Evolutionary conservation across 92 coral and sea anemone genomes (phyloP).

Genomic region (Palythoa heliodiscus): DNA sequence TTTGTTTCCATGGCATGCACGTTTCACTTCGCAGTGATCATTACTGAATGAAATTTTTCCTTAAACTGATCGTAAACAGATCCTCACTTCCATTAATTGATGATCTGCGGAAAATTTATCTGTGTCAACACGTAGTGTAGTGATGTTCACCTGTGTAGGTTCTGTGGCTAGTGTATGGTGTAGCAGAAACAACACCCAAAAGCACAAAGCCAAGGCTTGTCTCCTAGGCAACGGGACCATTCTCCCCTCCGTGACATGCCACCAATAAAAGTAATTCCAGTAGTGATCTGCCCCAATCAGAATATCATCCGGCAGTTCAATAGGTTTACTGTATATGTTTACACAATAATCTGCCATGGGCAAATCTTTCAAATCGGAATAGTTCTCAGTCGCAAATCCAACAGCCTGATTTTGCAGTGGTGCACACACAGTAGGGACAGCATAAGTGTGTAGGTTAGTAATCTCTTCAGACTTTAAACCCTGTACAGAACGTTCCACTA

Average conservation of each 20-base stretch:
- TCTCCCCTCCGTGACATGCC: slow-evolving; percentile 23
- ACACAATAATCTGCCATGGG: slow-evolving; percentile 9
- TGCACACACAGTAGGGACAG: slow-evolving; percentile 24
- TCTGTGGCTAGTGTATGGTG: slow-evolving; percentile 4
- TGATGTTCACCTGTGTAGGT: slow-evolving; percentile 15
- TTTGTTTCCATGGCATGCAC: slow-evolving; percentile 63
- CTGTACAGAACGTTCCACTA: slow-evolving; percentile 19
- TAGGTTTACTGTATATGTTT: neutral
- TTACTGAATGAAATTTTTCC: slow-evolving; percentile 46
- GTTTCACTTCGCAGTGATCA: slow-evolving; percentile 52
- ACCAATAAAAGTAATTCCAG: slow-evolving; percentile 20
- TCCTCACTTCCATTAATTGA: neutral
- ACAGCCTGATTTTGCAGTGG: slow-evolving; percentile 30
- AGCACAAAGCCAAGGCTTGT: slow-evolving; percentile 27
- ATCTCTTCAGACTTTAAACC: slow-evolving; percentile 23
- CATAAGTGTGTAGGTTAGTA: slow-evolving; percentile 14
- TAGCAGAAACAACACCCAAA: slow-evolving; percentile 12
- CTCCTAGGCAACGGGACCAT: slow-evolving; percentile 14
- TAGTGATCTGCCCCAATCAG: slow-evolving; percentile 28
- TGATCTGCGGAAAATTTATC: slow-evolving; percentile 11
- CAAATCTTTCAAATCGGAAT: slow-evolving; percentile 14
- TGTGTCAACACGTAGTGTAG: slow-evolving; percentile 25
- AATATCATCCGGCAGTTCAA: slow-evolving; percentile 13
- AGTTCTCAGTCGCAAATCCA: slow-evolving; percentile 2
- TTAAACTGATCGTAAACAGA: slow-evolving; percentile 26